These are phyloP conservation scores for Ophthalmolycus amberensis DNA, from an alignment of 2,113 vertebrate genomes.

Conservation along the genomic window DNA sequence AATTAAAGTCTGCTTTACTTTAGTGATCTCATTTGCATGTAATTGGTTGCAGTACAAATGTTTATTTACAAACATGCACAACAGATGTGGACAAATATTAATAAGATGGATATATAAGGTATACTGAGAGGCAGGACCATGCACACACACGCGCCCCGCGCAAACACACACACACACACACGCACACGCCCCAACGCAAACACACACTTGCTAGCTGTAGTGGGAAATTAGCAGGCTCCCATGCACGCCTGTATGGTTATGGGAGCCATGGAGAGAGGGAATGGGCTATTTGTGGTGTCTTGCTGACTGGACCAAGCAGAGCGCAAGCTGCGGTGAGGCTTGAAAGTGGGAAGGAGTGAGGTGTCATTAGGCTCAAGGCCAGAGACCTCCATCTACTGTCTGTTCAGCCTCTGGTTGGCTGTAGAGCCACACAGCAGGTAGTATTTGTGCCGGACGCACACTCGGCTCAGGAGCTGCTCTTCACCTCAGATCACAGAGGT, in stretches of 20 bases:
- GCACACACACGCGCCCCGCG: conserved; percentile 8
- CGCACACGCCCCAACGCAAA: conserved; percentile 35
- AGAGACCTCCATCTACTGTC: conserved; percentile 62
- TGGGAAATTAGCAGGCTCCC: conserved; percentile 69
- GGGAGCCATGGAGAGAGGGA: conserved; percentile 57
- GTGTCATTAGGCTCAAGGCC: conserved; percentile 63
- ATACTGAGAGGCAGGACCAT: not conserved
- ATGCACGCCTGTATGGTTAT: conserved; percentile 43
- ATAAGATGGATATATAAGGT: conserved; percentile 25
- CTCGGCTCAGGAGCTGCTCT: conserved; percentile 24
- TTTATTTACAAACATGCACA: conserved; percentile 43
- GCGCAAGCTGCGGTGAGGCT: conserved; percentile 58
- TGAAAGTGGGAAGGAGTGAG: conserved; percentile 60
- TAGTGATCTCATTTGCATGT: conserved; percentile 27
- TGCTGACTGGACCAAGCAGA: conserved; percentile 63
- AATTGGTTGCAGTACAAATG: conserved; percentile 26
- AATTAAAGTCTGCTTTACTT: conserved; percentile 8
- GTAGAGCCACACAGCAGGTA: conserved; percentile 51
- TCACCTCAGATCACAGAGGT: conserved; percentile 38
- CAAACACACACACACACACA: conserved; percentile 38
- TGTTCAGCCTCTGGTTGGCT: conserved; percentile 31
- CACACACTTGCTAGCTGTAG: conserved; percentile 34
- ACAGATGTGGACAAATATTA: conserved; percentile 39
- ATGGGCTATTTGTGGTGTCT: conserved; percentile 72
- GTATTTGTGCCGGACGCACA: conserved; percentile 30